phyloP scores from a whole-genome alignment of 2,888 invertebrate genomes.

The Meganola albula region DNA sequence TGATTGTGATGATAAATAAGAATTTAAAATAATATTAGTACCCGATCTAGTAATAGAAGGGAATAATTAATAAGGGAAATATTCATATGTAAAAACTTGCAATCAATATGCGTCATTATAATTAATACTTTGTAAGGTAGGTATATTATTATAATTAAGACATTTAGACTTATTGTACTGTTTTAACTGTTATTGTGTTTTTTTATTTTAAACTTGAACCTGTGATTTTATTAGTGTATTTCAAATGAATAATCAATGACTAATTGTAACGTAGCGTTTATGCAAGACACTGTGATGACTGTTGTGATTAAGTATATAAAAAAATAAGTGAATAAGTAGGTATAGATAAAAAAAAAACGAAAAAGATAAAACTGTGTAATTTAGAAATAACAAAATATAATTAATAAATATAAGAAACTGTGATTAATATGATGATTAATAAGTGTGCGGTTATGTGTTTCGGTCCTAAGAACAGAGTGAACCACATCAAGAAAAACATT shows the following conservation, averaged over 20 bases:
- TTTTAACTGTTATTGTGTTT: conserved; percentile 27
- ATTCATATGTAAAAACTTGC: conserved; percentile 23
- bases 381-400: conserved; percentile 24
- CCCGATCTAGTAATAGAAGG: conserved; percentile 23
- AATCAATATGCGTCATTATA: conserved; percentile 23
- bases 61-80: conserved; percentile 23
- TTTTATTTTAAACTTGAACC: conserved; percentile 27
- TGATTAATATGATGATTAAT: conserved; percentile 25
- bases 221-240: conserved; percentile 27
- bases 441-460: conserved; percentile 24
- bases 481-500: conserved; percentile 25
- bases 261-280: conserved; percentile 17
- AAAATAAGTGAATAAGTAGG: conserved; percentile 23
- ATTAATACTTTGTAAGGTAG: conserved; percentile 25
- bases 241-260: conserved; percentile 22
- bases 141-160: conserved; percentile 24
- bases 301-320: conserved; percentile 24
- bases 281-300: conserved; percentile 18
- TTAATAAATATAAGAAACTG: conserved; percentile 24
- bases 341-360: conserved; percentile 25
- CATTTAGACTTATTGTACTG: conserved; percentile 25
- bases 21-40: conserved; percentile 23
- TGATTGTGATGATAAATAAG: conserved; percentile 22
- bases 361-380: conserved; percentile 25
- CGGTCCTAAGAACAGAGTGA: conserved; percentile 20